A percentile compares a stretch with the other conserved stretches of the same genome.
These are phyloP conservation scores for Eunapius fragilis DNA, from an alignment of 37 sponge, comb jelly and placozoan genomes.

Conservation along the genomic window DNA sequence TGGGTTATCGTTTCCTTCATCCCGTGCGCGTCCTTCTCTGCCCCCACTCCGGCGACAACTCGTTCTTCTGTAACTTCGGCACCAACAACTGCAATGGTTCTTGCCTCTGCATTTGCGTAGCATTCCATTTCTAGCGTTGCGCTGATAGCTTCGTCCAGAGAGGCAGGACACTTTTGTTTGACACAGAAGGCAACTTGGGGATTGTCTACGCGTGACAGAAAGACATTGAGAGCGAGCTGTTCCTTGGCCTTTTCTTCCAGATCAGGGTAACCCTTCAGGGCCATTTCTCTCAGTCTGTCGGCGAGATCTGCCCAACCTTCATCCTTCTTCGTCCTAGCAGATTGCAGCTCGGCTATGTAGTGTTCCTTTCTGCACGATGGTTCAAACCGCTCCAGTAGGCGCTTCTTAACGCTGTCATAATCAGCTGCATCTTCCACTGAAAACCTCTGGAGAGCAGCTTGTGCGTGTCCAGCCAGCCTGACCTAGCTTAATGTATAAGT, in stretches of 20 bases:
- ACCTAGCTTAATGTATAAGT: neutral
- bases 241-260: conserved; percentile 2
- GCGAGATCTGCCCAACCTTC: conserved; percentile 4
- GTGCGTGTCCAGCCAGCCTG: conserved; percentile 6
- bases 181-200: conserved; percentile 17
- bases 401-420: neutral
- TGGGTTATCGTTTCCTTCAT: too few species aligned
- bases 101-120: neutral
- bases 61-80: conserved; percentile 1
- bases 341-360: neutral
- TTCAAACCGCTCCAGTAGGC: neutral
- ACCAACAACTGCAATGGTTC: neutral
- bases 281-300: neutral
- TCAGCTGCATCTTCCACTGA: neutral
- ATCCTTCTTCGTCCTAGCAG: neutral
- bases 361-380: conserved; percentile 1
- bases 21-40: neutral
- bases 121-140: conserved; percentile 11
- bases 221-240: conserved; percentile 4
- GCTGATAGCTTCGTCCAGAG: conserved; percentile 1
- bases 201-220: conserved; percentile 1
- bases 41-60: neutral
- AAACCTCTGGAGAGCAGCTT: conserved; percentile 4
- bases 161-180: neutral
- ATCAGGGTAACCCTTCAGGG: conserved; percentile 4